Conservation (phyloP, 2,888 invertebrate genomes). For the Lasioglossum zephyrum region DNA sequence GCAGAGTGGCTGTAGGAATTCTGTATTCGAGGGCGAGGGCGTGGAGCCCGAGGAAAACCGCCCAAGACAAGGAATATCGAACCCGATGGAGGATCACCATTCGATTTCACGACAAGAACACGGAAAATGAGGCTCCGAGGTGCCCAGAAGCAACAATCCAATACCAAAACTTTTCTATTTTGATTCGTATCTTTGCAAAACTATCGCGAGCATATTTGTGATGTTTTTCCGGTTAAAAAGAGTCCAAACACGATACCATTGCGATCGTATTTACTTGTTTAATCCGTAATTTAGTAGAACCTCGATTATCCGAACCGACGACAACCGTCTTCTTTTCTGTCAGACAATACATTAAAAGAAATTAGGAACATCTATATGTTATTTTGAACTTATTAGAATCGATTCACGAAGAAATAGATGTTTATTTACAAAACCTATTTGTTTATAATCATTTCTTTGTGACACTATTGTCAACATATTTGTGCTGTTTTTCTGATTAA, state of each 20-base stretch:
- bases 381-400: background rate
- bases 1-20: slow-evolving; percentile 2
- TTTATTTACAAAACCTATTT: background rate
- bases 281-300: background rate
- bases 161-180: background rate
- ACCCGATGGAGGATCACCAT: background rate
- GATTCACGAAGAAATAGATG: background rate
- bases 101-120: background rate
- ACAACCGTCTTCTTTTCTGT: too few species aligned
- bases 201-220: background rate
- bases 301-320: background rate
- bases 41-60: slow-evolving; percentile 1
- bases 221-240: background rate
- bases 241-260: background rate
- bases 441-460: background rate
- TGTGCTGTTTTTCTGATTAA: background rate
- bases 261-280: background rate
- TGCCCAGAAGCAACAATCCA: background rate
- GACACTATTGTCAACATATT: background rate
- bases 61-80: slow-evolving; percentile 4
- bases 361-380: background rate
- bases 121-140: background rate
- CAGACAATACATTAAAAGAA: too few species aligned
- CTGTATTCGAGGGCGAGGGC: slow-evolving; percentile 11
- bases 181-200: background rate